These are phyloP conservation scores for human DNA, from an alignment of 2,113 vertebrate genomes.

Conservation along the genomic window GRCh38 chr15:64074001-64074500, in stretches of 20 bases:
- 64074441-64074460: background rate
- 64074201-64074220: background rate
- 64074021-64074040: background rate
- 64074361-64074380: background rate
- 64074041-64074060: background rate
- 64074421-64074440: background rate
- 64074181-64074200: background rate
- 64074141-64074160: background rate
- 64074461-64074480: background rate
- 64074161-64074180: constrained; percentile 6
- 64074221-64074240: background rate
- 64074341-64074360: background rate
- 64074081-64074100: background rate
- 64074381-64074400: background rate
- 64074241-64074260: background rate
- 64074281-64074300: background rate
- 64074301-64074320: background rate
- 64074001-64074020: background rate
- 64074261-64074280: background rate
- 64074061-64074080: constrained; percentile 21
- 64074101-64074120: background rate
- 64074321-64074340: background rate
- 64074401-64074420: background rate
- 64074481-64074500: background rate
- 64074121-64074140: background rate